Evolutionary conservation across 2,113 vertebrate genomes (phyloP).

Genomic region (Psammodynastes pulverulentus): DNA sequence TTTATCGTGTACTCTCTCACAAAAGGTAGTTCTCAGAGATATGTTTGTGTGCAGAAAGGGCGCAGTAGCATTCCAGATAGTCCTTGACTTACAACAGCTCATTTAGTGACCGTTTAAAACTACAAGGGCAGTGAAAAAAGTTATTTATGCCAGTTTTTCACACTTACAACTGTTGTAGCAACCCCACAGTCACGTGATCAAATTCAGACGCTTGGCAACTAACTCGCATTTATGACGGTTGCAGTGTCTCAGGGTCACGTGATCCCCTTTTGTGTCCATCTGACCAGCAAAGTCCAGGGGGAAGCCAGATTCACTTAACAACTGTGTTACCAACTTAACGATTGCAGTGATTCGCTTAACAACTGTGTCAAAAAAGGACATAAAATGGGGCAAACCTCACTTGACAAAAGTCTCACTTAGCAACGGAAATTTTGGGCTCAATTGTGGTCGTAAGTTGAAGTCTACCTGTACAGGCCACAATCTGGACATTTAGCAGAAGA

Average conservation of each 20-base stretch:
- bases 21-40: background rate
- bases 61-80: background rate
- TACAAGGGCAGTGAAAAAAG: background rate
- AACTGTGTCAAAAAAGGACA: background rate
- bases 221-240: too few relatives aligned
- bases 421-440: background rate
- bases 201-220: too few relatives aligned
- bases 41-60: background rate
- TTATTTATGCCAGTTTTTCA: too few relatives aligned
- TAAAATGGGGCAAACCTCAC: background rate
- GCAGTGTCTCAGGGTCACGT: too few relatives aligned
- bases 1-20: background rate
- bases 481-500: background rate
- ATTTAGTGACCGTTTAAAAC: background rate
- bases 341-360: background rate
- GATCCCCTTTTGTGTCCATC: too few relatives aligned
- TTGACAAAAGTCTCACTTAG: background rate
- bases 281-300: too few relatives aligned
- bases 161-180: background rate
- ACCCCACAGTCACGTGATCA: too few relatives aligned
- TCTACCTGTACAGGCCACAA: background rate
- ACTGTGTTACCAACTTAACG: background rate
- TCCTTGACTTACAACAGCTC: background rate
- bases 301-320: too few relatives aligned
- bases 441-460: background rate